Conservation (phyloP, 2,888 invertebrate genomes). For the Chaitophorus viminalis region DNA sequence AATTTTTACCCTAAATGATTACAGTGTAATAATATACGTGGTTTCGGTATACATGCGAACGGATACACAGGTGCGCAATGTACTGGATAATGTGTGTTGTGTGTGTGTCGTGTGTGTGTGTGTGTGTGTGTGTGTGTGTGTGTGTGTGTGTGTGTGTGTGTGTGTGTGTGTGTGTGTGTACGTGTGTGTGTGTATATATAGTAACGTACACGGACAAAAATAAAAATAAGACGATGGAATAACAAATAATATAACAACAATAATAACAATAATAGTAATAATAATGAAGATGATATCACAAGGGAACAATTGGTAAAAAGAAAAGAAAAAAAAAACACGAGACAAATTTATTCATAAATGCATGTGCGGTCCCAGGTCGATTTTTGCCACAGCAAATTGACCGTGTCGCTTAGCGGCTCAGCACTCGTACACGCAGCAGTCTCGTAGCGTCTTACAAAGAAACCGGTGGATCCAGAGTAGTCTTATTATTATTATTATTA, state of each 20-base stretch:
- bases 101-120: too few relatives aligned
- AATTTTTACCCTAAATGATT: constrained; percentile 59
- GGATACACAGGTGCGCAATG: constrained; percentile 41
- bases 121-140: too few relatives aligned
- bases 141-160: too few relatives aligned
- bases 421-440: too few relatives aligned
- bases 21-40: not conserved
- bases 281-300: constrained; percentile 38
- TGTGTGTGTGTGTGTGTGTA: too few relatives aligned
- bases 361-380: constrained; percentile 34
- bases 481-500: too few relatives aligned
- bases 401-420: constrained; percentile 38
- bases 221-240: not conserved
- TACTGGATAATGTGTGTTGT: constrained; percentile 31
- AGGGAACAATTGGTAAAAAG: constrained; percentile 4
- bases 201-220: not conserved
- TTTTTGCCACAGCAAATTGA: constrained; percentile 44
- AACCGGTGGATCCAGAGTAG: not conserved
- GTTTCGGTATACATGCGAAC: constrained; percentile 16
- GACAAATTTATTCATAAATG: constrained; percentile 52
- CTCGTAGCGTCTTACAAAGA: not conserved
- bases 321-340: not conserved
- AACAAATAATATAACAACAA: not conserved
- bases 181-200: too few relatives aligned
- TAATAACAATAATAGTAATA: too few relatives aligned